Conservation (phyloP, 2,113 vertebrate species). For the Trinectes maculatus region DNA sequence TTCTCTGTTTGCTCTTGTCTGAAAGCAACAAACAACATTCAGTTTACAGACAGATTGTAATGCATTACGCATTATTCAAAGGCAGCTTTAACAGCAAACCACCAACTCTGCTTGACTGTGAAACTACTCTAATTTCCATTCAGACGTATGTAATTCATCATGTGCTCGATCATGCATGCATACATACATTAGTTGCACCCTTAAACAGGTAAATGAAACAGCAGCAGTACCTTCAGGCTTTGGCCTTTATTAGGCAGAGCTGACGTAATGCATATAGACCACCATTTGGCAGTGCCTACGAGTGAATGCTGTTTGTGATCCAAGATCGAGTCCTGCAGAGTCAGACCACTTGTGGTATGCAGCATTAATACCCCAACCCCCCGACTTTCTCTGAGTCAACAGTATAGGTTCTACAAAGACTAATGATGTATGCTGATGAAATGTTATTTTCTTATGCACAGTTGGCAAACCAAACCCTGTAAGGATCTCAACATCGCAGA, state of each 20-base stretch:
- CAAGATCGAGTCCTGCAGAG: constrained; percentile 28
- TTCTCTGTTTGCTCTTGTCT: neutral
- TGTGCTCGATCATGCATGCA: constrained; percentile 29
- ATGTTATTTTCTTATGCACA: constrained; percentile 36
- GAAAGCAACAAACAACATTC: neutral
- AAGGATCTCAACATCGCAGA: constrained; percentile 20
- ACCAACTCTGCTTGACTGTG: neutral
- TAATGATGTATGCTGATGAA: constrained; percentile 60
- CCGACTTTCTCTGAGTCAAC: constrained; percentile 13
- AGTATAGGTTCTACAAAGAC: constrained; percentile 35
- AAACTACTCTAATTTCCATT: constrained; percentile 10
- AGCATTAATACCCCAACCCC: constrained; percentile 4
- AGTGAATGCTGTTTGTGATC: constrained; percentile 5
- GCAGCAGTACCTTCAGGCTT: constrained; percentile 7
- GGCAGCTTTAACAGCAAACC: neutral
- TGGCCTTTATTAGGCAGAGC: constrained; percentile 32
- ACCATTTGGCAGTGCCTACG: constrained; percentile 22
- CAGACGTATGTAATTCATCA: constrained; percentile 35
- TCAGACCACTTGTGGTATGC: constrained; percentile 30
- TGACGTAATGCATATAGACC: constrained; percentile 17
- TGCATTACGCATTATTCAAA: neutral
- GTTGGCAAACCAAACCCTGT: constrained; percentile 27
- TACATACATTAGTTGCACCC: constrained; percentile 4
- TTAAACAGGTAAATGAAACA: constrained; percentile 14
- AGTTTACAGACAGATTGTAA: neutral